Conservation (phyloP, 2,797 vertebrate genomes). For the Phrynocephalus guinanensis region DNA sequence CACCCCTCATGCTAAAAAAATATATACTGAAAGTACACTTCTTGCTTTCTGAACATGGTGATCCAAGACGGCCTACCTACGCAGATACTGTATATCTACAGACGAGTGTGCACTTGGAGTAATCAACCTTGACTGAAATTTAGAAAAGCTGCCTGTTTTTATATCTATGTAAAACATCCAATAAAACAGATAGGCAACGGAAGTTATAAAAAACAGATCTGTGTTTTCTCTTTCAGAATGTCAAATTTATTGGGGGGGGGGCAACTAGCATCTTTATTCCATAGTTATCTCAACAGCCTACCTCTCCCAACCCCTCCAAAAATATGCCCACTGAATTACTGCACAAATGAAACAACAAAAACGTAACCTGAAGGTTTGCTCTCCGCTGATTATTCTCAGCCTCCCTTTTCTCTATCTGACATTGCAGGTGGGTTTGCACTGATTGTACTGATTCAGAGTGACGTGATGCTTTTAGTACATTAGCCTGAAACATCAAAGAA, state of each 20-base stretch:
- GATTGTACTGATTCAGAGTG: slow-evolving; percentile 80
- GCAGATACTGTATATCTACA: too few relatives aligned
- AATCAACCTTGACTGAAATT: too few relatives aligned
- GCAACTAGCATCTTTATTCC: not conserved
- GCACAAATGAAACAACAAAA: slow-evolving; percentile 49
- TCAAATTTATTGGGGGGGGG: not conserved
- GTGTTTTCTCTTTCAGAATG: too few relatives aligned
- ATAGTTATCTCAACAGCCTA: not conserved
- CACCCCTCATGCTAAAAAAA: not conserved
- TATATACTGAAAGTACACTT: not conserved
- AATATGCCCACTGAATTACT: slow-evolving; percentile 23
- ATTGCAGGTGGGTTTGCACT: slow-evolving; percentile 83
- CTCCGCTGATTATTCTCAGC: slow-evolving; percentile 84
- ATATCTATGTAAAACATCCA: too few relatives aligned
- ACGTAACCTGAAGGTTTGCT: slow-evolving; percentile 82
- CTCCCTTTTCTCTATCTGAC: slow-evolving; percentile 86
- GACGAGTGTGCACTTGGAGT: too few relatives aligned
- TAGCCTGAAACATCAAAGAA: slow-evolving; percentile 76
- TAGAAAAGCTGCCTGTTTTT: too few relatives aligned
- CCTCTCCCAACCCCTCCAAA: not conserved
- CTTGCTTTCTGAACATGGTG: not conserved
- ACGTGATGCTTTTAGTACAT: slow-evolving; percentile 73
- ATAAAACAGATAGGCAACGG: too few relatives aligned
- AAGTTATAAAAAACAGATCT: too few relatives aligned
- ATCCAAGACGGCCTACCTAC: not conserved